A percentile compares a stretch with the other conserved stretches of the same genome.
Conservation (phyloP, 2,113 vertebrate species). For the Ranitomeya imitator region DNA sequence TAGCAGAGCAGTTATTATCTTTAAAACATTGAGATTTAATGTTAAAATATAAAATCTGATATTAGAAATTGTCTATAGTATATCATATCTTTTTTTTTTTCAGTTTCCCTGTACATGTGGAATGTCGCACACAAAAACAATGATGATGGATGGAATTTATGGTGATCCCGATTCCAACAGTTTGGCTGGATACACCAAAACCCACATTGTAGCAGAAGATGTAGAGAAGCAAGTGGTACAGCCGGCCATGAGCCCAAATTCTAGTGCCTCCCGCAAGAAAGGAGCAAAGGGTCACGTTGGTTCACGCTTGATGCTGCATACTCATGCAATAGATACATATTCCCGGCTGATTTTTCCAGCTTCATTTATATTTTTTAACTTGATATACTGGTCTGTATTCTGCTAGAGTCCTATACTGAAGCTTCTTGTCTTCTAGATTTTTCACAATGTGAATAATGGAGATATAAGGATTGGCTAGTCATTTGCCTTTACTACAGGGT, state of each 20-base stretch:
- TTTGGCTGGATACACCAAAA: conserved; percentile 83
- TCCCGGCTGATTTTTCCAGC: conserved; percentile 94
- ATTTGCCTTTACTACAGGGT: neutral
- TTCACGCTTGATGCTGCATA: conserved; percentile 86
- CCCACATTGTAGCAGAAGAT: conserved; percentile 78
- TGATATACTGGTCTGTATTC: conserved; percentile 96
- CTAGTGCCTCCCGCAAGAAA: conserved; percentile 79
- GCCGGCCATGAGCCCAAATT: conserved; percentile 79
- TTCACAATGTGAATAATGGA: conserved; percentile 37
- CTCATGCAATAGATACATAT: conserved; percentile 91
- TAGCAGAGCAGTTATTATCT: no score
- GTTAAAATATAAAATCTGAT: no score
- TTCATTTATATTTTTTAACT: conserved; percentile 91
- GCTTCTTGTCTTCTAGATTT: conserved; percentile 1
- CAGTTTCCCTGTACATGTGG: conserved; percentile 82
- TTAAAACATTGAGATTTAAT: no score
- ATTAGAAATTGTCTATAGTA: no score
- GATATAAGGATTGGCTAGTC: conserved; percentile 1
- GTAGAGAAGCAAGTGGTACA: conserved; percentile 84
- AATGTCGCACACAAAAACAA: conserved; percentile 81
- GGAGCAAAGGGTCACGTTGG: conserved; percentile 75
- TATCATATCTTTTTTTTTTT: conserved; percentile 58
- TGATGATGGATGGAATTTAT: conserved; percentile 87
- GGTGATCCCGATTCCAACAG: conserved; percentile 87
- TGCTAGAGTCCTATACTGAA: conserved; percentile 69